These are phyloP conservation scores for Tenualosa ilisha DNA, from an alignment of 2,797 vertebrate species.

Conservation along the genomic window DNA sequence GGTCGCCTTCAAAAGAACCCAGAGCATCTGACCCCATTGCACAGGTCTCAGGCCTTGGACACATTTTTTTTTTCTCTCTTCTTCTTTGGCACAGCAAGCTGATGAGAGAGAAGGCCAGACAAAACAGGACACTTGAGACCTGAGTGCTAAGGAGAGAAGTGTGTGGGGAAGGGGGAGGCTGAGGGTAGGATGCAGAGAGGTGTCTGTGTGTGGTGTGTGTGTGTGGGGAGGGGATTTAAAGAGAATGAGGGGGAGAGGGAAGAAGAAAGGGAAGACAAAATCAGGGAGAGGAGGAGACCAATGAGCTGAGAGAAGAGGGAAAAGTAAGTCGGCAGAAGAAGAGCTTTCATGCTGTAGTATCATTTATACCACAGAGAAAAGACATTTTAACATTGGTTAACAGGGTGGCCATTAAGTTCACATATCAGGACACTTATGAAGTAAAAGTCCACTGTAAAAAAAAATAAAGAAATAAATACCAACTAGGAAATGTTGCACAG, in stretches of 20 bases:
- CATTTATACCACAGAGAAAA: no score
- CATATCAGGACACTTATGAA: no score
- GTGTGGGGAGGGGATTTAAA: constrained; percentile 45
- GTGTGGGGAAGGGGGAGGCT: constrained; percentile 58
- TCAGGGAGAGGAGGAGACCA: constrained; percentile 26
- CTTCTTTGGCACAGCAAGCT: constrained; percentile 73
- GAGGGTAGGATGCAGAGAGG: constrained; percentile 61
- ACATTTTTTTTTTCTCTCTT: constrained; percentile 65
- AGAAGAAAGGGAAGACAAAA: background rate
- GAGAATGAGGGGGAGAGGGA: background rate
- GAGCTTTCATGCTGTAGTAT: no score
- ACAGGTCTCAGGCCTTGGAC: constrained; percentile 68
- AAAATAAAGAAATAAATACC: no score
- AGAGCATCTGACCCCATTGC: constrained; percentile 85
- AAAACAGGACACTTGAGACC: constrained; percentile 89
- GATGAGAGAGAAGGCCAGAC: constrained; percentile 81
- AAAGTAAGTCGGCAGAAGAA: background rate
- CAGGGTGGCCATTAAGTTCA: no score
- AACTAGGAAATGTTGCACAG: no score
- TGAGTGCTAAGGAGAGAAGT: constrained; percentile 7
- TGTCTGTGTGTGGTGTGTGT: no score
- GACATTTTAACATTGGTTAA: no score
- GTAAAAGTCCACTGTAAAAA: no score
- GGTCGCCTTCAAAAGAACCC: constrained; percentile 78
- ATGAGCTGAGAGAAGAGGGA: background rate